Percentiles rank a stretch among this genome's conserved stretches.
Evolutionary conservation across 2,888 invertebrate species (phyloP).

Genomic region (Lithophane semibrunnea): DNA sequence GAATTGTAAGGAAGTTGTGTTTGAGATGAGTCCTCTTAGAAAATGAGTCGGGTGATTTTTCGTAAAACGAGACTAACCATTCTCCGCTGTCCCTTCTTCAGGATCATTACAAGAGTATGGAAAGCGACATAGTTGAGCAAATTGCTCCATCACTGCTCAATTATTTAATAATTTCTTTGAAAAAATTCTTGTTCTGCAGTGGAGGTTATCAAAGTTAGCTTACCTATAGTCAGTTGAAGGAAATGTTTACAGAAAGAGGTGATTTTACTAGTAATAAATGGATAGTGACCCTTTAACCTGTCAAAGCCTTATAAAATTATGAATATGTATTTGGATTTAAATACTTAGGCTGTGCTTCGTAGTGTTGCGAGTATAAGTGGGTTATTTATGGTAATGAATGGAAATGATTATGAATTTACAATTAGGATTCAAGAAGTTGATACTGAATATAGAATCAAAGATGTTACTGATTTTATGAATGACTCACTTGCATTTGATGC

Average conservation of each 20-base stretch:
- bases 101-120: no score
- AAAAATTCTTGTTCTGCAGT: neutral
- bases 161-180: neutral
- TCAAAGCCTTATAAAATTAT: constrained; percentile 6
- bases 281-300: neutral
- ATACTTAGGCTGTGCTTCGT: neutral
- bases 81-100: no score
- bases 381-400: constrained; percentile 26
- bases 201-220: no score
- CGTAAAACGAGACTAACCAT: no score
- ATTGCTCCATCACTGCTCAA: neutral
- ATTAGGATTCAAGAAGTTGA: neutral
- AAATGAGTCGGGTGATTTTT: no score
- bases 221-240: no score
- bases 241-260: neutral
- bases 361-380: constrained; percentile 6
- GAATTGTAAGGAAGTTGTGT: no score
- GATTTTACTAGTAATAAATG: neutral
- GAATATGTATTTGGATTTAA: constrained; percentile 19
- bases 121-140: no score
- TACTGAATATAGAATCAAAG: constrained; percentile 16
- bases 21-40: no score
- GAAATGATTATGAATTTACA: constrained; percentile 25
- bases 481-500: constrained; percentile 1
- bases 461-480: constrained; percentile 1